Evolutionary conservation across 2,797 vertebrate species (phyloP), one percentile per base, ranked within the genome.

Genomic region (Rhinogobio ventralis): DNA sequence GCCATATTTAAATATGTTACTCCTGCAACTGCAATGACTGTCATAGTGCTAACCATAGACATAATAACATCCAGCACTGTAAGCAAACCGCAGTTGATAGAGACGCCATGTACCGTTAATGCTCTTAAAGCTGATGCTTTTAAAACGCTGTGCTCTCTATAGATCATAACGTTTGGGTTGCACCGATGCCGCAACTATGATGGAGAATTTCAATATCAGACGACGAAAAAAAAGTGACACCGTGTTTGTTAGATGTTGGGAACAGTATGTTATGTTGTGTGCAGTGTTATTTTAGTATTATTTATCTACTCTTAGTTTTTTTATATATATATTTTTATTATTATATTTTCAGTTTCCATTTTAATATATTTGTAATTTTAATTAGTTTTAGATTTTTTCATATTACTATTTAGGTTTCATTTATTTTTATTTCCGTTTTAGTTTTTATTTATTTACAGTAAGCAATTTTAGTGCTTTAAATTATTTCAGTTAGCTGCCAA

Each of bases 1-100:
- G 8, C 68, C 30, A 82, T 45, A 81, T 69, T 82, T 25, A 33
- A 51, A 42, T 87, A 88, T 83, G 80, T 78, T 60, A 28, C 33
- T 71, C 23, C 33, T 5, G 67, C 17, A 42, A 20, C 25, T 49
- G 55, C 68, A 62, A n/a, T 15, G 9, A 64, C 39, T 13, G 6
- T 25, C 57, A 19, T 25, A 25, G 23, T 23, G 30, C 15, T n/a
- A 71, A 17, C 23, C 36, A 30, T 42, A 81, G 25, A 81, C 17
- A 0, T 45, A 64, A 64, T 53, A n/a, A n/a, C 17, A n/a, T 75
- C 72, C 23, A 4, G 42, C 13, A 39, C 20, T 17, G 39, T 72
- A 25, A 51, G 81, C 28, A 66, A 82, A 51, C 42, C 30, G 0
- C 69, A 17, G 5, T 10, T 33, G 13, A 53, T 36, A 55, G 33